These are phyloP conservation scores for Leuciscus waleckii DNA, from an alignment of 2,797 vertebrate genomes.

Conservation along the genomic window DNA sequence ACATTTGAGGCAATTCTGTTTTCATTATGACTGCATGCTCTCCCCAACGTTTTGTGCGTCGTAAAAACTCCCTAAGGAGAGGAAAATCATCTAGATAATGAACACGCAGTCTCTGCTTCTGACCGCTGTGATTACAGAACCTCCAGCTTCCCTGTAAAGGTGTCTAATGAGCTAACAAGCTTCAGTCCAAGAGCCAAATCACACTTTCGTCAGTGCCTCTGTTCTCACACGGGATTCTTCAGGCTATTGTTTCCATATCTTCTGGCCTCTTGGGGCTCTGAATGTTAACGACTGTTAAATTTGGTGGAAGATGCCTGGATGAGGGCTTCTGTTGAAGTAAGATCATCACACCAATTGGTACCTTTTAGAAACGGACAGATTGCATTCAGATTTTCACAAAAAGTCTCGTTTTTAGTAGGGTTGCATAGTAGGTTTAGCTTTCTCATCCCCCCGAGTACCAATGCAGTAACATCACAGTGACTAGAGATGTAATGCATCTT, in stretches of 20 bases:
- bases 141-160: background rate
- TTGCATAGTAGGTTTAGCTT: background rate
- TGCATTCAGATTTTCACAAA: constrained; percentile 1
- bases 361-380: background rate
- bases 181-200: background rate
- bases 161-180: constrained; percentile 18
- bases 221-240: constrained; percentile 3
- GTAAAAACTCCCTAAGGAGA: constrained; percentile 8
- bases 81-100: constrained; percentile 24
- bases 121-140: background rate
- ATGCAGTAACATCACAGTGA: background rate
- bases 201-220: background rate
- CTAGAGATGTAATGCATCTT: background rate
- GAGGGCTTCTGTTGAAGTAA: constrained; percentile 12
- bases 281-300: background rate
- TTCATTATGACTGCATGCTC: constrained; percentile 26
- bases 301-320: background rate
- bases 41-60: constrained; percentile 7
- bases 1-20: constrained; percentile 18
- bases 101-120: background rate
- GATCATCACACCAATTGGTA: background rate
- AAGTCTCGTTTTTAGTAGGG: background rate
- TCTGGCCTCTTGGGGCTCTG: background rate
- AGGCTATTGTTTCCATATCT: constrained; percentile 21
- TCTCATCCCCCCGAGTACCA: background rate